These are phyloP conservation scores for Choloepus hoffmanni DNA, from an alignment of 2,113 vertebrate genomes.

Conservation along the genomic window DNA sequence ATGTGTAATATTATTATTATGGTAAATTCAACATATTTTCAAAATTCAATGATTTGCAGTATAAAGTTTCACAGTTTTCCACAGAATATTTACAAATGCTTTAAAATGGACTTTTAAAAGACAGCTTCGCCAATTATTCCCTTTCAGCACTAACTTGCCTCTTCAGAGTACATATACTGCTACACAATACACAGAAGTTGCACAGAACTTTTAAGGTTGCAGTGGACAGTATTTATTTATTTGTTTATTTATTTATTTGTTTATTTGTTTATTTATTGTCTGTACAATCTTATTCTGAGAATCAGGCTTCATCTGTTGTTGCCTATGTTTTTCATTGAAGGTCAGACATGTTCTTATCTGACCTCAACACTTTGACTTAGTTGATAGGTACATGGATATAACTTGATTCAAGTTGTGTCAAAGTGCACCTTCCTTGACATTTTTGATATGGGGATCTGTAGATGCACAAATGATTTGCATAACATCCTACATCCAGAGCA, in stretches of 20 bases:
- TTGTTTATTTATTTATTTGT: too few species aligned
- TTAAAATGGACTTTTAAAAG: not conserved
- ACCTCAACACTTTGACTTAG: too few species aligned
- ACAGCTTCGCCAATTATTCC: not conserved
- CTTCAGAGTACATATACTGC: not conserved
- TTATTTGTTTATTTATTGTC: not conserved
- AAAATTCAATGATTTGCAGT: not conserved
- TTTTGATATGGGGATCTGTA: not conserved
- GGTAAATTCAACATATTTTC: not conserved
- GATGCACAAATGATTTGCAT: not conserved
- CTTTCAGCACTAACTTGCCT: not conserved
- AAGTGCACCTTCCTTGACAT: not conserved
- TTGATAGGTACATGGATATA: not conserved
- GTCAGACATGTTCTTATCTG: not conserved
- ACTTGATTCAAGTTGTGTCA: not conserved
- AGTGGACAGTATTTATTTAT: not conserved
- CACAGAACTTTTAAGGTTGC: not conserved
- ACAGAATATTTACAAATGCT: not conserved
- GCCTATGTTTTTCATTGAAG: not conserved
- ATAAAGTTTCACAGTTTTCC: not conserved
- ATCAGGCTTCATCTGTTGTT: not conserved
- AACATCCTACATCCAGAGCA: not conserved
- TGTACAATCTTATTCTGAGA: not conserved
- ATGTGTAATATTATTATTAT: not conserved
- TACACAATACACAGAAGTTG: not conserved